phyloP scores from a whole-genome alignment of 2,888 invertebrate genomes.

The Allygus modestus region DNA sequence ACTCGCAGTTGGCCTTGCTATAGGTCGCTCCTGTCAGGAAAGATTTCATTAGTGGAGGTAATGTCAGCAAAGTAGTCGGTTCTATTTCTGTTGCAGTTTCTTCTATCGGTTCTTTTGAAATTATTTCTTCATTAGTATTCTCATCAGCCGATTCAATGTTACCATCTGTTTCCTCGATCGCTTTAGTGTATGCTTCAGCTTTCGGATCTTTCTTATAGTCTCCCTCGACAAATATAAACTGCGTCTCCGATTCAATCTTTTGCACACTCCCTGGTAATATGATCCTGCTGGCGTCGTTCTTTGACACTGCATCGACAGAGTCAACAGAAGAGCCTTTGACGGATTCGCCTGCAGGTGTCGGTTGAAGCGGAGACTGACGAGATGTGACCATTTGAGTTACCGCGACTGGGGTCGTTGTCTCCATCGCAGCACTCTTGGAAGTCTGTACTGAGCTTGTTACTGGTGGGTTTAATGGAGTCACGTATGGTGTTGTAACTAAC shows the following conservation, averaged over 20 bases:
- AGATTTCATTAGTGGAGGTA: neutral
- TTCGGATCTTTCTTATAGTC: neutral
- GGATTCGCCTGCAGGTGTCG: neutral
- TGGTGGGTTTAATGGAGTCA: neutral
- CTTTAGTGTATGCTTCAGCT: neutral
- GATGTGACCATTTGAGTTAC: neutral
- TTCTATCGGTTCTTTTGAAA: neutral
- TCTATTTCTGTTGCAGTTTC: constrained; percentile 4
- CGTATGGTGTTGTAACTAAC: neutral
- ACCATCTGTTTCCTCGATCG: neutral
- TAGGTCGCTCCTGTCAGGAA: constrained; percentile 40
- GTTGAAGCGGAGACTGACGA: neutral
- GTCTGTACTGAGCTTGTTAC: neutral
- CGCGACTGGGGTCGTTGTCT: neutral
- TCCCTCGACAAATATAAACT: neutral
- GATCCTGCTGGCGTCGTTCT: neutral
- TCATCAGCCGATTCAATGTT: too few species aligned
- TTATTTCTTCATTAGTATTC: neutral
- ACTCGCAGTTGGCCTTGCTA: constrained; percentile 59
- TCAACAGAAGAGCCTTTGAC: neutral
- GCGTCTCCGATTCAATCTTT: neutral
- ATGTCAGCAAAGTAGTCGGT: neutral
- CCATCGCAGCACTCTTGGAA: neutral
- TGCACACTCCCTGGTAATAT: neutral
- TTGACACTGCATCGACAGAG: neutral